A percentile compares a stretch with the other conserved stretches of the same genome.
These are phyloP conservation scores for Euschistus heros DNA, from an alignment of 1,140 invertebrate species.

Conservation along the genomic window DNA sequence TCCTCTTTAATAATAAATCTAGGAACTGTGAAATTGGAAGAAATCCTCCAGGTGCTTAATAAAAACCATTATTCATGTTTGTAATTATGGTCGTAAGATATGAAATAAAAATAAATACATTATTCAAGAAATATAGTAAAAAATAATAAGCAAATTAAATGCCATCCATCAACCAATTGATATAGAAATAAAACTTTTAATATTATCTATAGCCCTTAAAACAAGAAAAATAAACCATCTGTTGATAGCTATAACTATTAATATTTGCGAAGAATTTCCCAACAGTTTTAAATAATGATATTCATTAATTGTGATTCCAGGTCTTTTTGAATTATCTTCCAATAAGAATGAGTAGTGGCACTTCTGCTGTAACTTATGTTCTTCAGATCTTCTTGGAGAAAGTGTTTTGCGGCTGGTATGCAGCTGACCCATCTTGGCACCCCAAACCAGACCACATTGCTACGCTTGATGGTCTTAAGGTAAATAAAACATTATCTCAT, in stretches of 20 bases:
- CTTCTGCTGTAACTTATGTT: conserved; percentile 38
- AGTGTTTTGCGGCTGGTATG: conserved; percentile 23
- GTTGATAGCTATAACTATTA: no score
- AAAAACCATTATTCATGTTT: no score
- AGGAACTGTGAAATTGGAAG: conserved; percentile 38
- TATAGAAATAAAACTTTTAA: no score
- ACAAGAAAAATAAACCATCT: no score
- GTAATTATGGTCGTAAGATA: no score
- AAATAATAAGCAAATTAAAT: no score
- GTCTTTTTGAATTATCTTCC: conserved; percentile 48
- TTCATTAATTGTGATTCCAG: conserved; percentile 27
- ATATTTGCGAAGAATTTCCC: no score
- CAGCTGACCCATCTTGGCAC: conserved; percentile 15
- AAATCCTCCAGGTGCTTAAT: conserved; percentile 41
- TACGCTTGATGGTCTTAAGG: conserved; percentile 29
- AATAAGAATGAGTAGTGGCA: conserved; percentile 44
- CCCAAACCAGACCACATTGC: conserved; percentile 22
- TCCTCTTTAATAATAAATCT: conserved; percentile 37
- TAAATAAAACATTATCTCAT: conserved; percentile 6
- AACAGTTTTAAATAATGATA: no score
- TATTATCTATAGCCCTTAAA: no score
- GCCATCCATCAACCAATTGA: no score
- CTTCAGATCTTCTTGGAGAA: conserved; percentile 45
- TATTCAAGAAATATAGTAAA: no score
- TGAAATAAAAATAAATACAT: no score